Base-by-base conservation (phyloP, 1,140 invertebrate genomes). In the Drosophila setifemur region DNA sequence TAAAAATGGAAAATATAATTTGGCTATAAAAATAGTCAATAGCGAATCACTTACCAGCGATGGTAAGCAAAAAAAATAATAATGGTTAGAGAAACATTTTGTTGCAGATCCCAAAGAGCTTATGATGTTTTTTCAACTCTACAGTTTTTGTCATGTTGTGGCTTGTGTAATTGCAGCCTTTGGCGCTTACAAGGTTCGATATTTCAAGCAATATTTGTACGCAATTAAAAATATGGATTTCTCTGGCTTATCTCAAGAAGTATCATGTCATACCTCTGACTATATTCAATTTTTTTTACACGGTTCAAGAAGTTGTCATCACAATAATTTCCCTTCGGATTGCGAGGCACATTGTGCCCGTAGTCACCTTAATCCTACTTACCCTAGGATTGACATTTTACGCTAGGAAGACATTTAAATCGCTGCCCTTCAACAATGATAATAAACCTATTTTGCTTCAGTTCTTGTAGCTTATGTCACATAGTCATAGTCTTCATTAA, bases 141-240 rank as follows among this genome's bases (percentile, higher is more conserved):
- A 67, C 33, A 61, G 53, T 18, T 60, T 74, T 50, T 31, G 19
- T 2, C 67, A 89, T 8, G 39, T 69, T 12, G 4, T 55, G 2
- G 9, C 60, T 2, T 88, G 87, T 4, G 3, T 63, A 1, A 0
- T 67, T 0, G 75, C 75, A 0, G 61, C 61, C 2, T 71, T 64
- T 57, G 88, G 88, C 1, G 78, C 88, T 0, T 87, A 57, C 16
- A 86, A 63, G 40, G 86, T 89, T n/a, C n/a, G n/a, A 16, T 37
- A 8, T 1, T 8, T 7, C 1, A n/a, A 31, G 11, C 18, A n/a
- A n/a, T n/a, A n/a, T n/a, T n/a, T n/a, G n/a, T n/a, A n/a, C n/a
- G n/a, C n/a, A n/a, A n/a, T n/a, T n/a, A n/a, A n/a, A n/a, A n/a
- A n/a, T n/a, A n/a, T n/a, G n/a, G n/a, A n/a, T n/a, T n/a, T n/a